A percentile compares a stretch with the other conserved stretches of the same genome.
phyloP scores from a whole-genome alignment of 1,140 invertebrate species.

The Sinella curviseta region DNA sequence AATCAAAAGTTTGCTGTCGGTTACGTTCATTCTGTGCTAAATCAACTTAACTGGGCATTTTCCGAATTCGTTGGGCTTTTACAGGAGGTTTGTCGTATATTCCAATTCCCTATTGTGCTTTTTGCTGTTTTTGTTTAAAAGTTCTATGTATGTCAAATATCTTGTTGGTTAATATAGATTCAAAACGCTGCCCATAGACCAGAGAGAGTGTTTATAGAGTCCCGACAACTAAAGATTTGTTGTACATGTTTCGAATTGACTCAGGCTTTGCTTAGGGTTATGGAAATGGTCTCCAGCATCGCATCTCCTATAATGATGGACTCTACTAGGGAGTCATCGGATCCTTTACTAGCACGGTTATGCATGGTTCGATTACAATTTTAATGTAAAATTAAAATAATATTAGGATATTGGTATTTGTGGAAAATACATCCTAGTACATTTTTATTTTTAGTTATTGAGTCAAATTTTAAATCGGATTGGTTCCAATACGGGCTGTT shows the following conservation, averaged over 20 bases:
- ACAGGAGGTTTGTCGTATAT: slow-evolving; percentile 66
- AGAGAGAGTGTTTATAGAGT: slow-evolving; percentile 66
- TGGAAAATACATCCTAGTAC: no score
- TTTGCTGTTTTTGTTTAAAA: no score
- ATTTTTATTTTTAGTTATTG: slow-evolving; percentile 62
- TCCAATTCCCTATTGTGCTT: slow-evolving; percentile 25
- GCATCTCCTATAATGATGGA: slow-evolving; percentile 66
- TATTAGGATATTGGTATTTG: no score
- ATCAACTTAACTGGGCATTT: slow-evolving; percentile 84
- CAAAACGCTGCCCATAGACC: slow-evolving; percentile 59
- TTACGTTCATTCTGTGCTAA: slow-evolving; percentile 77
- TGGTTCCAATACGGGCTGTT: slow-evolving; percentile 67
- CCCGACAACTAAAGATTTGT: slow-evolving; percentile 77
- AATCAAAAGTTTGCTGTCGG: slow-evolving; percentile 60
- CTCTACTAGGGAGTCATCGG: slow-evolving; percentile 61
- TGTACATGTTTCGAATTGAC: slow-evolving; percentile 78
- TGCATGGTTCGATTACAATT: slow-evolving; percentile 61
- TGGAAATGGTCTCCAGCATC: slow-evolving; percentile 75
- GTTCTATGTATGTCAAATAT: slow-evolving; percentile 38
- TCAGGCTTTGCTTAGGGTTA: slow-evolving; percentile 69
- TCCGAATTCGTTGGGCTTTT: slow-evolving; percentile 83
- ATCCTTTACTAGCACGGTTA: slow-evolving; percentile 66
- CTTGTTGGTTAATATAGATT: slow-evolving; percentile 58
- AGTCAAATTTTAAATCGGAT: slow-evolving; percentile 72
- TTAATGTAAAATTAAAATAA: neutral